A percentile compares a stretch with the other conserved stretches of the same genome.
phyloP scores from a whole-genome alignment of 2,888 invertebrate genomes.

The Ephialtes manifestator region DNA sequence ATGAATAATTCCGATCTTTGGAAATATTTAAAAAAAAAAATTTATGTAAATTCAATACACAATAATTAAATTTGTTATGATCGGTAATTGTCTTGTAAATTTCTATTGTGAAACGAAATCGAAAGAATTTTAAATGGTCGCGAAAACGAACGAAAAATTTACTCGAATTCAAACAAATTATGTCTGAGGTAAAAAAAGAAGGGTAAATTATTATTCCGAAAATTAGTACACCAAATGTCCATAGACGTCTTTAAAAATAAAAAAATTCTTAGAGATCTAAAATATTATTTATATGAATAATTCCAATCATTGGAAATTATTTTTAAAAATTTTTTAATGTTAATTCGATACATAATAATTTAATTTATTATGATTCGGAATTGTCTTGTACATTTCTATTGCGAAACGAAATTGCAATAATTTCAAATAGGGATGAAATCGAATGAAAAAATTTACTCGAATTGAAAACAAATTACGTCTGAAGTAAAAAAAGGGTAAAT shows the following conservation, averaged over 20 bases:
- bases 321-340: too few relatives aligned
- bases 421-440: neutral
- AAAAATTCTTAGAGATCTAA: neutral
- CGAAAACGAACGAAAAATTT: conserved; percentile 12
- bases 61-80: neutral
- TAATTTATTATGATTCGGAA: neutral
- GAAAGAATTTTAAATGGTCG: neutral
- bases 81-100: neutral
- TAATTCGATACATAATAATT: too few relatives aligned
- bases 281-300: too few relatives aligned
- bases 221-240: conserved; percentile 11
- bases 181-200: neutral
- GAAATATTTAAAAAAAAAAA: neutral
- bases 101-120: neutral
- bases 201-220: conserved; percentile 33
- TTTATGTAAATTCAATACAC: too few relatives aligned
- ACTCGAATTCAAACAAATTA: conserved; percentile 47
- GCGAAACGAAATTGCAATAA: neutral
- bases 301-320: too few relatives aligned
- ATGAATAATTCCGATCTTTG: too few relatives aligned
- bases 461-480: conserved; percentile 3
- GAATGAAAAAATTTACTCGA: conserved; percentile 18
- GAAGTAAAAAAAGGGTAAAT: conserved; percentile 12
- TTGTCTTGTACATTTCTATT: neutral
- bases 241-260: neutral